phyloP scores from a whole-genome alignment of 2,888 invertebrate genomes.

The Catocala sponsa region DNA sequence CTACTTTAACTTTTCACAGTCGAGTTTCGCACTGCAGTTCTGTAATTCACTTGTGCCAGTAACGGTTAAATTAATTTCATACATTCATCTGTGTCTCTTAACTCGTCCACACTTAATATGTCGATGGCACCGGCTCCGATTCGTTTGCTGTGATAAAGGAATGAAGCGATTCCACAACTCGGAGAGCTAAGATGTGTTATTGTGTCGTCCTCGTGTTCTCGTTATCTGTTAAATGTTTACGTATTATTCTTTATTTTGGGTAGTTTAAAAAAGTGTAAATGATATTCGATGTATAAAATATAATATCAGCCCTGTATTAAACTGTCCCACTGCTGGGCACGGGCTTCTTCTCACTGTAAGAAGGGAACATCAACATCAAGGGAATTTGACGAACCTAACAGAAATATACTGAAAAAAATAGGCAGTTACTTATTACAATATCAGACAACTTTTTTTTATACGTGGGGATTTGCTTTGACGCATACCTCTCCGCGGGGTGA shows the following conservation, averaged over 20 bases:
- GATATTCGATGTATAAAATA: too few relatives aligned
- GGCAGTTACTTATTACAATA: too few relatives aligned
- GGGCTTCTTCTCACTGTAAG: too few relatives aligned
- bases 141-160: conserved; percentile 9
- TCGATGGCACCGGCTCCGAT: conserved; percentile 10
- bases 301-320: too few relatives aligned
- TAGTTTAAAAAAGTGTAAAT: too few relatives aligned
- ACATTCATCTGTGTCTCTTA: conserved; percentile 22
- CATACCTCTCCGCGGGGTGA: too few relatives aligned
- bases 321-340: too few relatives aligned
- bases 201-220: background rate
- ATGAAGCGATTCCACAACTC: conserved; percentile 1
- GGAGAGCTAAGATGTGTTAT: background rate
- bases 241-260: background rate
- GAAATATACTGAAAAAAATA: too few relatives aligned
- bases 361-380: too few relatives aligned
- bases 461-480: too few relatives aligned
- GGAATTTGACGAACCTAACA: too few relatives aligned
- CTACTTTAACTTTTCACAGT: conserved; percentile 9
- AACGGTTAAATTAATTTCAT: conserved; percentile 36
- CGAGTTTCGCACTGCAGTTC: conserved; percentile 21
- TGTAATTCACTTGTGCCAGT: conserved; percentile 20
- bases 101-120: conserved; percentile 22
- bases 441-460: too few relatives aligned
- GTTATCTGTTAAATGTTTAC: background rate